Base-by-base conservation (phyloP, 2,888 invertebrate species). In the Zele albiditarsus region DNA sequence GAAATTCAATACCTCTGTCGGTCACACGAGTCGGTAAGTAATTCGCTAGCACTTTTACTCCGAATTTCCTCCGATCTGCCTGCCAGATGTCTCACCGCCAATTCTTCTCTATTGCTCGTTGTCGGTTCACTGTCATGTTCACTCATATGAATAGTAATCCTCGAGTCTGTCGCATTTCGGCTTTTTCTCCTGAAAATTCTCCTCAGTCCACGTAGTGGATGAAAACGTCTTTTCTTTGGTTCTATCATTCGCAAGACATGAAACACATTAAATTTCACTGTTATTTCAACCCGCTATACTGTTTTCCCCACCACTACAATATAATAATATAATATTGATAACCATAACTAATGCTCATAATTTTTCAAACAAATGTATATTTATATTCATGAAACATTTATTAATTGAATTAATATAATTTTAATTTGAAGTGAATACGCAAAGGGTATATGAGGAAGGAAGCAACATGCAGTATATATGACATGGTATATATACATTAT, bases 171-270 rank as follows among this genome's bases (percentile, higher is more conserved):
- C 31, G 89, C 87, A 20, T 89, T 90, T 53, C 89, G 90, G 82
- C 89, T 90, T 87, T 90, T 92, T 84, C 92, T 92, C 89, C 94
- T 92, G 89, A 95, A 95, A 90, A 94, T 94, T 84, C 93, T 93
- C 83, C 93, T 93, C 81, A 93, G 91, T 42, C 93, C 93, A 82
- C 94, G 92, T 77, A 94, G 88, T 14, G 90, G 91, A 81, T 91
- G 91, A 86, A 93, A 93, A 74, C 94, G 91, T n/a, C 93, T 91
- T 76, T 93, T 93, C 85, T 91, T 91, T 79, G 89, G 88, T 81
- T 91, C 91, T 91, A 87, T 6, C 87, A 84, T 75, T 16, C 49
- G n/a, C n/a, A n/a, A 42, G 28, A 38, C 38, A 38, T 12, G 12
- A 38, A 38, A 12, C 38, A 6, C 8, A 38, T 38, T 8, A 38